These are phyloP conservation scores for Brachyptera putata DNA, from an alignment of 2,888 invertebrate species.

Conservation along the genomic window DNA sequence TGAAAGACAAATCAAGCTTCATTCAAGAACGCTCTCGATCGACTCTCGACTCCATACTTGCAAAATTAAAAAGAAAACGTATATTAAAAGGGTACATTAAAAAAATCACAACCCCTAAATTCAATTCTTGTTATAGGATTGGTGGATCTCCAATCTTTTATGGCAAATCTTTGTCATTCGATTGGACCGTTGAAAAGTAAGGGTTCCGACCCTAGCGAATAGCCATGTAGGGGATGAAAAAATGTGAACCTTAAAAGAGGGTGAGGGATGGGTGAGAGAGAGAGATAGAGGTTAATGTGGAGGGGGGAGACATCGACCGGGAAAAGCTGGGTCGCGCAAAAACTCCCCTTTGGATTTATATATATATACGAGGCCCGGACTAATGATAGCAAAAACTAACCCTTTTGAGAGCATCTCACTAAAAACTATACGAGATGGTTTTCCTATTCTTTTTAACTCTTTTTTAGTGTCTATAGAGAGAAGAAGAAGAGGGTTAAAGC, in stretches of 20 bases:
- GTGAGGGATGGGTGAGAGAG: slow-evolving; percentile 16
- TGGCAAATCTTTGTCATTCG: slow-evolving; percentile 27
- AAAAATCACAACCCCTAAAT: not conserved
- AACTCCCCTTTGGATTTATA: slow-evolving; percentile 19
- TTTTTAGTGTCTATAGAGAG: slow-evolving; percentile 11
- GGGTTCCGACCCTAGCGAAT: slow-evolving; percentile 23
- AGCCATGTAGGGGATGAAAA: slow-evolving; percentile 9
- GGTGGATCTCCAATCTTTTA: slow-evolving; percentile 5
- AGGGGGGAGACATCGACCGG: slow-evolving; percentile 25
- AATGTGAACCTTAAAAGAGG: slow-evolving; percentile 15
- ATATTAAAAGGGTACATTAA: not conserved
- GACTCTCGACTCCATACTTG: slow-evolving; percentile 1
- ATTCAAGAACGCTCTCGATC: no score
- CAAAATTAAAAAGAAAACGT: not conserved
- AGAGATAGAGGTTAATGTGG: slow-evolving; percentile 10
- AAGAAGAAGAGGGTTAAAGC: slow-evolving; percentile 8
- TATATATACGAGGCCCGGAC: not conserved
- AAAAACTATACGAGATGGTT: slow-evolving; percentile 15
- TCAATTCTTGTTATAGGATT: not conserved
- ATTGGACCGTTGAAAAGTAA: slow-evolving; percentile 20
- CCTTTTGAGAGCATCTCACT: slow-evolving; percentile 17
- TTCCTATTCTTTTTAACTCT: slow-evolving; percentile 19
- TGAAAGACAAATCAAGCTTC: no score
- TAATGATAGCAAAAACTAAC: slow-evolving; percentile 28
- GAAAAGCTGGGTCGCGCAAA: slow-evolving; percentile 11